Evolutionary conservation across 2,797 vertebrate species (phyloP), one percentile per base, ranked within the genome.

Genomic region (Ptychadena robeensis): DNA sequence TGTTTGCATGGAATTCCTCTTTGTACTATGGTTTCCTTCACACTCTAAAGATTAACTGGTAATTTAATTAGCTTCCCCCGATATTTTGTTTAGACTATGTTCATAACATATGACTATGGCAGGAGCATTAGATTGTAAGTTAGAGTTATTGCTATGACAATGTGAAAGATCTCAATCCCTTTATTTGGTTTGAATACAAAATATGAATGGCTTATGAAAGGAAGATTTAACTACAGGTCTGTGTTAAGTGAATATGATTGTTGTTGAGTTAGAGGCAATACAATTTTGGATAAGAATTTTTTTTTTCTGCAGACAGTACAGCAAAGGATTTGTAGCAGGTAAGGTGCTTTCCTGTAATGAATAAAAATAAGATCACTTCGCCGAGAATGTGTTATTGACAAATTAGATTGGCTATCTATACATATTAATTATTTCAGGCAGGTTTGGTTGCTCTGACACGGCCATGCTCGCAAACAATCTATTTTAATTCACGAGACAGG

Each of bases 381-480:
- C 35, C 63, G 61, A 66, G 61, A 77, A 77, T 77, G 74, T 77
- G 74, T 66, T 66, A 77, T 77, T 77, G 74, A 77, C 74, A 77
- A 77, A 77, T 66, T 78, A 78, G 38, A 67, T 68, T 53, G 64
- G 38, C 64, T 78, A 78, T 67, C 75, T 78, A 78, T 78, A 78
- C 75, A 67, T 67, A 53, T 78, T 53, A 78, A 68, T 78, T 78
- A 78, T 78, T 38, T 65, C 48, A 44, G 75, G 66, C 75, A 68
- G 64, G 64, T 68, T 25, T 34, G 63, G 27, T 66, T 48, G 63
- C 63, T 44, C 74, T 77, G 74, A 77, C 74, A 77, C 35, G 64
- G n/a, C 28, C 74, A 77, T 48, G 63, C 74, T 77, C 74, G 44
- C 30, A 25, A 64, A 48, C 63, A 78, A 78, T 78, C 40, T 78